phyloP scores from a whole-genome alignment of 2,888 invertebrate species.

The Apoda limacodes region DNA sequence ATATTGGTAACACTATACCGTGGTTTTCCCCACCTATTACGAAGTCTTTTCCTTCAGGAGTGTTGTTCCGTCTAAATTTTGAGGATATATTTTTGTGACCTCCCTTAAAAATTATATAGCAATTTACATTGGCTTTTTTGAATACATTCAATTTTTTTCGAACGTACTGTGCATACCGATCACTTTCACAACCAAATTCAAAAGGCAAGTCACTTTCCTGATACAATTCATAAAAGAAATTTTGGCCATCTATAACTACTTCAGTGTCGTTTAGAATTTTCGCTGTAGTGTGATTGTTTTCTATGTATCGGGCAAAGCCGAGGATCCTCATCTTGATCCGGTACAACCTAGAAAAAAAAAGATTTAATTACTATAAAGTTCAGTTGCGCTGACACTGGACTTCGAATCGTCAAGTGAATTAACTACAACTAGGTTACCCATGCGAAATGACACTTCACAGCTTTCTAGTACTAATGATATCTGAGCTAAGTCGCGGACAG shows the following conservation, averaged over 20 bases:
- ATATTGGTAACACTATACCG: constrained; percentile 18
- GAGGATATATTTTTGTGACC: constrained; percentile 16
- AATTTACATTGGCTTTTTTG: constrained; percentile 27
- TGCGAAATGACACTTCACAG: no score
- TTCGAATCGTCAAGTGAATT: no score
- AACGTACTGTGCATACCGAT: constrained; percentile 25
- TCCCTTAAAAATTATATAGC: constrained; percentile 32
- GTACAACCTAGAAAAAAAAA: no score
- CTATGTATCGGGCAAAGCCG: constrained; percentile 5
- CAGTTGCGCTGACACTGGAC: no score
- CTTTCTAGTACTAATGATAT: no score
- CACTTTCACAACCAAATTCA: constrained; percentile 28
- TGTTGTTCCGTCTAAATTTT: not conserved
- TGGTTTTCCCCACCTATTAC: not conserved
- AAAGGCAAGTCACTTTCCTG: constrained; percentile 16
- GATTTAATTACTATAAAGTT: no score
- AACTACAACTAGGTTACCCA: no score
- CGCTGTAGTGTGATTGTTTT: no score
- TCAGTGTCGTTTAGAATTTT: constrained; percentile 14
- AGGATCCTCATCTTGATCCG: constrained; percentile 19
- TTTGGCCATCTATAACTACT: constrained; percentile 33
- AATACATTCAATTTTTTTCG: constrained; percentile 23
- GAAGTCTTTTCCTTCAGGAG: not conserved
- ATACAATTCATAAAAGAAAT: constrained; percentile 26
- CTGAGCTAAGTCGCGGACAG: no score